Evolutionary conservation across 2,888 invertebrate genomes (phyloP).

Genomic region (Agonopterix arenella): DNA sequence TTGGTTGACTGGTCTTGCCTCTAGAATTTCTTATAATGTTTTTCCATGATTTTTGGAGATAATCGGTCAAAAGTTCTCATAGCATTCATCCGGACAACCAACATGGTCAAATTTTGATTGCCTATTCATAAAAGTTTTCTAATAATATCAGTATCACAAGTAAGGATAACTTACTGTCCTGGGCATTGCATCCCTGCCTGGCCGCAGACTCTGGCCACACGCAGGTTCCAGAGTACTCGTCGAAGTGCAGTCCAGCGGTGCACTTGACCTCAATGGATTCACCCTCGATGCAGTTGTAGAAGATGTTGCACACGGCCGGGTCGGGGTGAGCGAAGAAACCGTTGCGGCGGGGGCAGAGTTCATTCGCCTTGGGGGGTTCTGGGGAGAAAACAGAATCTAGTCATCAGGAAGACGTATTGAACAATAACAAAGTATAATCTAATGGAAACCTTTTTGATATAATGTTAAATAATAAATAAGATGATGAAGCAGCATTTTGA

Average conservation of each 20-base stretch:
- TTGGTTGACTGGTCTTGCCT: no score
- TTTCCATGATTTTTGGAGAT: no score
- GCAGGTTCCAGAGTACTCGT: conserved; percentile 92
- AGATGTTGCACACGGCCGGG: conserved; percentile 86
- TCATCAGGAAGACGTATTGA: no score
- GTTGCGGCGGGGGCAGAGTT: conserved; percentile 88
- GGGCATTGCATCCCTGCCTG: conserved; percentile 82
- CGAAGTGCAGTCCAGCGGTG: conserved; percentile 92
- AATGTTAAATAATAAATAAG: no score
- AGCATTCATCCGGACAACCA: no score
- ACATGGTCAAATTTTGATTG: no score
- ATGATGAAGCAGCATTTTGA: no score
- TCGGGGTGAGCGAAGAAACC: conserved; percentile 96
- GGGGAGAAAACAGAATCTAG: conserved; percentile 10
- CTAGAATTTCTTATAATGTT: no score
- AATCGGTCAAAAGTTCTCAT: no score
- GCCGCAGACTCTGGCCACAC: conserved; percentile 92
- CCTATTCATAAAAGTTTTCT: no score
- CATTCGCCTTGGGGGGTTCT: conserved; percentile 86
- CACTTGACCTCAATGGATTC: conserved; percentile 87
- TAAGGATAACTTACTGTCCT: conserved; percentile 63
- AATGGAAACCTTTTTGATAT: no score
- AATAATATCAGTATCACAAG: not conserved
- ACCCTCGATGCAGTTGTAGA: conserved; percentile 94
- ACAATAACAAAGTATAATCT: no score